Base-by-base conservation (phyloP, 2,113 vertebrate genomes). In the Sitta europaea region DNA sequence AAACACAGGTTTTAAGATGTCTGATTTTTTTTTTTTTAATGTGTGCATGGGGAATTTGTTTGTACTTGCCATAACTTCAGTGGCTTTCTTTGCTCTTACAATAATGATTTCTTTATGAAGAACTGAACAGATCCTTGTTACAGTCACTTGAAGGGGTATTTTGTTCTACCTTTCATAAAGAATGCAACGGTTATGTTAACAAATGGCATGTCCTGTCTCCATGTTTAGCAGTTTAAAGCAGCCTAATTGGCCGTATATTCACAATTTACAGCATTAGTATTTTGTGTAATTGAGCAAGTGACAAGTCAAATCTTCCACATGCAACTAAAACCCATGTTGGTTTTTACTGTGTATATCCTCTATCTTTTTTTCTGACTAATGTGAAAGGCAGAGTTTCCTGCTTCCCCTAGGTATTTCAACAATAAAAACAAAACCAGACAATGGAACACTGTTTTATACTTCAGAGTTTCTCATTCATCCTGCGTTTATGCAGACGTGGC, bases 341-440 rank as follows among this genome's bases (percentile, higher is more conserved):
- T 59, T 93, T 95, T 92, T 81, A 55, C 67, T 36, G 28, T 24
- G 2, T 54, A 40, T 94, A 87, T 88, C 43, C 88, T 91, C 71
- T 76, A 40, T 90, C 87, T 66, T 93, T 93, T 80, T 96, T 90
- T 65, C 76, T 0, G 1, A 16, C 65, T 95, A 95, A 95, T 86
- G 92, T 0, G 10, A 94, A 95, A 93, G 68, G 55, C 91, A 96
- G 91, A 71, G 55, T 90, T 96, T 96, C 92, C 93, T 76, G 62
- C 94, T 93, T 90, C 84, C 89, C 79, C 33, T 77, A 88, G 93
- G 86, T 96, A 95, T 86, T 95, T 78, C 54, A 59, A 88, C 76
- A 96, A 90, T 86, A 94, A 96, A 97, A 96, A 78, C 93, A 96
- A 90, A 96, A 66, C 87, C 86, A 91, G 92, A 96, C 96, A 96